Evolutionary conservation across 2,888 invertebrate genomes (phyloP).

Genomic region (Mellilla xanthometata): DNA sequence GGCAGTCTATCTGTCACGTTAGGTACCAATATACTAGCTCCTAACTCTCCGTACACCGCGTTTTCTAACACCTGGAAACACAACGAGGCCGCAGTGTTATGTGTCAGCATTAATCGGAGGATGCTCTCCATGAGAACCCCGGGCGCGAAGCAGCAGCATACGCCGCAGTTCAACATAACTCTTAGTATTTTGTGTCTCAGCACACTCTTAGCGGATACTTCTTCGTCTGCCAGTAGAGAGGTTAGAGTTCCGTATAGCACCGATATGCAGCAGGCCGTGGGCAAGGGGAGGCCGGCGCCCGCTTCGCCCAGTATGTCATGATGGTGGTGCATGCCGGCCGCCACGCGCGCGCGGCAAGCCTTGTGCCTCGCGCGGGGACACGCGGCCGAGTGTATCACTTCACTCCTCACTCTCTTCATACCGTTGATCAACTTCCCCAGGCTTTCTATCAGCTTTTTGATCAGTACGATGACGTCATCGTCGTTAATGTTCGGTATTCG

Average conservation of each 20-base stretch:
- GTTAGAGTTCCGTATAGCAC: slow-evolving; percentile 80
- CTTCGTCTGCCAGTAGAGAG: slow-evolving; percentile 69
- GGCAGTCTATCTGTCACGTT: slow-evolving; percentile 64
- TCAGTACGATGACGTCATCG: slow-evolving; percentile 61
- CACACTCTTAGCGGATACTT: slow-evolving; percentile 54
- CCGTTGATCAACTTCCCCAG: slow-evolving; percentile 80
- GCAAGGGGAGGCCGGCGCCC: slow-evolving; percentile 56
- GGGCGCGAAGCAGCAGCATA: slow-evolving; percentile 85
- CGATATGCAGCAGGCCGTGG: slow-evolving; percentile 81
- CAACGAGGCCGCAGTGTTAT: slow-evolving; percentile 56
- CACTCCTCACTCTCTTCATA: slow-evolving; percentile 82
- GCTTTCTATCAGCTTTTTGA: slow-evolving; percentile 80
- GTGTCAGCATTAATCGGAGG: slow-evolving; percentile 72
- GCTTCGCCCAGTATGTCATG: slow-evolving; percentile 81
- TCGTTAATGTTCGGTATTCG: slow-evolving; percentile 67
- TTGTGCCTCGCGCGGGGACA: slow-evolving; percentile 79
- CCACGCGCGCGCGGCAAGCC: slow-evolving; percentile 65
- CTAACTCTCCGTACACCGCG: slow-evolving; percentile 83
- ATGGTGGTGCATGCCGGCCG: slow-evolving; percentile 81
- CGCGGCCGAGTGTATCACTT: slow-evolving; percentile 78
- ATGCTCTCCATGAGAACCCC: slow-evolving; percentile 73
- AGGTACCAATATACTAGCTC: slow-evolving; percentile 65
- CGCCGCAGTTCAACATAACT: slow-evolving; percentile 81
- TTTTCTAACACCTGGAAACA: slow-evolving; percentile 81
- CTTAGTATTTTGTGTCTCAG: slow-evolving; percentile 75